Percentiles rank a stretch among this genome's conserved stretches.
phyloP scores from a whole-genome alignment of 2,113 vertebrate species.

The Geococcyx californianus region DNA sequence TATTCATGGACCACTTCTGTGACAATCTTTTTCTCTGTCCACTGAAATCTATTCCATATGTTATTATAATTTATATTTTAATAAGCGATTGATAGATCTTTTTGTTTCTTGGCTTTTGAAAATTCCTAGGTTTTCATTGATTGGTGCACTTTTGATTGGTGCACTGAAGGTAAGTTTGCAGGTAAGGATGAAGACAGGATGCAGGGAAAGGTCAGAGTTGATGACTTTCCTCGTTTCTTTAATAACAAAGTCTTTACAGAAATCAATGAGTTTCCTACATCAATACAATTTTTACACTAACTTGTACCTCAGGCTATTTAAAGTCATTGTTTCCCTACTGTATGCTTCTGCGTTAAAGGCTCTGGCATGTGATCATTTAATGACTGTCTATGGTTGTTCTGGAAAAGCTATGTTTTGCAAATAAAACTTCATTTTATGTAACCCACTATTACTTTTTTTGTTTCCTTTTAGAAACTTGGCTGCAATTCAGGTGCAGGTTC shows the following conservation, averaged over 20 bases:
- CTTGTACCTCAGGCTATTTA: conserved; percentile 57
- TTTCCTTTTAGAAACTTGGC: conserved; percentile 80
- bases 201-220: conserved; percentile 47
- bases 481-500: conserved; percentile 74
- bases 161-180: conserved; percentile 43
- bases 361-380: conserved; percentile 5
- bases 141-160: conserved; percentile 1
- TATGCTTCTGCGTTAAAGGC: conserved; percentile 50
- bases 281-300: conserved; percentile 30
- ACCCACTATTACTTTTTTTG: conserved; percentile 55
- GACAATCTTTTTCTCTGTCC: background rate
- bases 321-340: conserved; percentile 22
- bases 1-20: background rate
- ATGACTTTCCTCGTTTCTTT: conserved; percentile 54
- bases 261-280: conserved; percentile 42
- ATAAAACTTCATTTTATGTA: conserved; percentile 71
- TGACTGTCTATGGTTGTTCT: conserved; percentile 26
- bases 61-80: conserved; percentile 17
- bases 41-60: background rate
- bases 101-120: background rate
- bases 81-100: background rate
- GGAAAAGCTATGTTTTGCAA: conserved; percentile 53
- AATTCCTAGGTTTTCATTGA: conserved; percentile 4
- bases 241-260: conserved; percentile 44
- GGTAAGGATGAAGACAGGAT: conserved; percentile 7